phyloP scores from a whole-genome alignment of 2,888 invertebrate species.

The Melangyna quadrimaculata region DNA sequence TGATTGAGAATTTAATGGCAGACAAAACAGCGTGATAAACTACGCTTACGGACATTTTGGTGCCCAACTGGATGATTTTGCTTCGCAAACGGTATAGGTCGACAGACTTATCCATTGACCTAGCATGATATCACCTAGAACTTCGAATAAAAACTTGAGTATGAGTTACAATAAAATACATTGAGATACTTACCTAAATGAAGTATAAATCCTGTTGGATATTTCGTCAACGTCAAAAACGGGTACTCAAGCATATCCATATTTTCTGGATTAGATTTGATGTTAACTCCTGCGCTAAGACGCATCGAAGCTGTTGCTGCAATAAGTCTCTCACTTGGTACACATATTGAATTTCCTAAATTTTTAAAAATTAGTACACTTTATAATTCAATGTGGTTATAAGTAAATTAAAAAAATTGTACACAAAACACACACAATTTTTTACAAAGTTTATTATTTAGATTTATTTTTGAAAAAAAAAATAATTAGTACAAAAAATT shows the following conservation, averaged over 20 bases:
- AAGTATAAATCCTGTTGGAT: conserved; percentile 93
- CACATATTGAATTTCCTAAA: conserved; percentile 88
- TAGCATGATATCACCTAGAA: not conserved
- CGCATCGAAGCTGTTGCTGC: conserved; percentile 83
- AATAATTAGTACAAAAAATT: not conserved
- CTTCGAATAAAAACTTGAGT: not conserved
- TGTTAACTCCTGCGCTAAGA: conserved; percentile 84
- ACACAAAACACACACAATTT: conserved; percentile 50
- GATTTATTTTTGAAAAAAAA: not conserved
- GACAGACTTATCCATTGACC: too few relatives aligned
- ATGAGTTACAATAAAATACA: not conserved
- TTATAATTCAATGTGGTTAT: not conserved
- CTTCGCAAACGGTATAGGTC: too few relatives aligned
- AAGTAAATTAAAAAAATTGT: not conserved
- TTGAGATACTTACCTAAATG: conserved; percentile 86
- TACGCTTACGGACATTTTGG: too few relatives aligned
- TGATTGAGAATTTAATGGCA: too few relatives aligned
- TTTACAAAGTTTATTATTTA: conserved; percentile 29
- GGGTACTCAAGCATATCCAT: conserved; percentile 97
- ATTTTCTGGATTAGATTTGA: conserved; percentile 88
- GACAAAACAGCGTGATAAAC: too few relatives aligned
- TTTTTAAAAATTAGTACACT: not conserved
- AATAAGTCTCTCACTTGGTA: conserved; percentile 84
- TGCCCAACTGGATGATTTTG: too few relatives aligned
- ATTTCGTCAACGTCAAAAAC: conserved; percentile 95